phyloP scores from a whole-genome alignment of 2,797 vertebrate species.

The Pagetopsis macropterus region DNA sequence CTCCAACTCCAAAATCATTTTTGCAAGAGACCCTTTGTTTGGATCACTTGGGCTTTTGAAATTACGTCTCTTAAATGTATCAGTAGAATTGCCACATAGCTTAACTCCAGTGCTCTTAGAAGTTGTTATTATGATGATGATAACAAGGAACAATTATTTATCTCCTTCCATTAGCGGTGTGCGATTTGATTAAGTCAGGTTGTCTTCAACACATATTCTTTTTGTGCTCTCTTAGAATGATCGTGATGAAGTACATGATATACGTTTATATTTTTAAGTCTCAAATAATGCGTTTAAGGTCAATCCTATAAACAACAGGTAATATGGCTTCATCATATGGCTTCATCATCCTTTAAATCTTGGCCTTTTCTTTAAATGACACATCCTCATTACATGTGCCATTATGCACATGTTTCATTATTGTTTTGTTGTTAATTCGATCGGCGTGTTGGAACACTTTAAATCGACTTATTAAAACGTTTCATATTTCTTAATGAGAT shows the following conservation, averaged over 20 bases:
- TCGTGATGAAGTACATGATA: not conserved
- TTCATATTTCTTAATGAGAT: conserved; percentile 52
- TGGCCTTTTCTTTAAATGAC: conserved; percentile 27
- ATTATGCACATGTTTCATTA: conserved; percentile 15
- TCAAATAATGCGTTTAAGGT: conserved; percentile 3
- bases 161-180: conserved; percentile 11
- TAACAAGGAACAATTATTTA: conserved; percentile 18
- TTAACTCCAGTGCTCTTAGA: not conserved
- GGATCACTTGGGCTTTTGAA: conserved; percentile 16
- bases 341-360: conserved; percentile 11
- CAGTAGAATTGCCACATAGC: not conserved
- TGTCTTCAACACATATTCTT: not conserved
- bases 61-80: conserved; percentile 12
- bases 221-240: not conserved
- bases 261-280: not conserved
- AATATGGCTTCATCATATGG: not conserved
- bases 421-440: conserved; percentile 27
- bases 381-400: conserved; percentile 7
- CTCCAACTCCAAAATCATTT: not conserved
- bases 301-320: conserved; percentile 2
- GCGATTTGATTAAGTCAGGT: conserved; percentile 5
- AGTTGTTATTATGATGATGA: not conserved
- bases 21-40: conserved; percentile 7
- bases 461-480: conserved; percentile 36
- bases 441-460: conserved; percentile 1